Evolutionary conservation across 2,797 vertebrate genomes (phyloP), one percentile per base, ranked within the genome.

Genomic region (Danio choprae): DNA sequence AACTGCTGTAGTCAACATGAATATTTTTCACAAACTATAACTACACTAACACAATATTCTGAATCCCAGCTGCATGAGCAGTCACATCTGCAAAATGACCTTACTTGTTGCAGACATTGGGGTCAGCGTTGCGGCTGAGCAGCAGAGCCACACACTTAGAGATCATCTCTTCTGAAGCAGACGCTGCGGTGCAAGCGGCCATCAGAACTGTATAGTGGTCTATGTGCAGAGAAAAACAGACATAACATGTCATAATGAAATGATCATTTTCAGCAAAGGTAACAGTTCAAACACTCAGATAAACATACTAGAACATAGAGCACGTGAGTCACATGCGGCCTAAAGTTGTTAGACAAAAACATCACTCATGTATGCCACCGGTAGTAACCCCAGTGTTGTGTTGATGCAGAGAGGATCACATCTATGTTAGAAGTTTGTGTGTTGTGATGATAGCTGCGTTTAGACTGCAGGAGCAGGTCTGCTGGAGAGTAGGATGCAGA

Each of bases 71-170:
- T 38, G 44, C 36, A 75, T 87, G 50, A 56, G 62, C 59, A 85
- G 74, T 74, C 10, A 70, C 38, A 63, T 7, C 9, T n/a, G 4
- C 13, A 48, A 55, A 38, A 13, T 4, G 36, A 10, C 79, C 88
- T 93, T 94, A 99, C 97, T 95, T 96, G 95, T 95, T 95, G 84
- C 87, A 75, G 80, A 91, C 40, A 87, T 97, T 98, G 87, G 96
- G 95, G 85, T 98, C 94, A 70, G 94, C 96, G 63, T 96, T 96
- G 89, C 96, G 96, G 85, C 96, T 96, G 0, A 99, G 94, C 36
- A 99, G 94, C n/a, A 99, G 90, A 72, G 96, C 96, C 64, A 97
- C 92, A 87, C 97, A 96, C 86, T 90, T 95, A 84, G 92, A 83
- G 41, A 97, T 93, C 72, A 91, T 91, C 63, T 96, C 95, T 83